Conservation (phyloP, 2,888 invertebrate genomes). For the Syrphus vitripennis region DNA sequence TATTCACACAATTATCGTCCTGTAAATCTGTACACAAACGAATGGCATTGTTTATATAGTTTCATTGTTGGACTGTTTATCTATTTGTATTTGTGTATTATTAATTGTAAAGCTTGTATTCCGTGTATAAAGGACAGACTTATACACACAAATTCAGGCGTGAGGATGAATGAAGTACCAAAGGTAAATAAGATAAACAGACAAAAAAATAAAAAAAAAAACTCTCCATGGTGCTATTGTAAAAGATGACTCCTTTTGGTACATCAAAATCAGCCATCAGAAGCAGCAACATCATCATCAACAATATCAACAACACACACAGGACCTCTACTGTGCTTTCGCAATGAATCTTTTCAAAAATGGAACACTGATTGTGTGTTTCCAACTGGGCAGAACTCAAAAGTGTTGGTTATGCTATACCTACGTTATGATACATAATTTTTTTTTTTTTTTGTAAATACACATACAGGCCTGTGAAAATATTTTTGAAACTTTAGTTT, state of each 20-base stretch:
- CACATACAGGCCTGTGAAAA: not conserved
- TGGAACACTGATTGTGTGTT: slow-evolving; percentile 46
- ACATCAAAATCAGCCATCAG: slow-evolving; percentile 50
- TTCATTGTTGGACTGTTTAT: slow-evolving; percentile 49
- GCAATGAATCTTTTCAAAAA: slow-evolving; percentile 23
- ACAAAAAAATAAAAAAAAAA: not conserved
- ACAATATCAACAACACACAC: slow-evolving; percentile 62
- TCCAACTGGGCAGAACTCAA: slow-evolving; percentile 23
- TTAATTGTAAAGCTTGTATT: not conserved
- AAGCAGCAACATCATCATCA: slow-evolving; percentile 45
- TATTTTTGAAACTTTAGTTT: too few species aligned
- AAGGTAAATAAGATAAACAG: slow-evolving; percentile 51
- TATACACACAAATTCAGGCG: slow-evolving; percentile 11
- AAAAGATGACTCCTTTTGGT: slow-evolving; percentile 37
- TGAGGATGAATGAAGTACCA: slow-evolving; percentile 38
- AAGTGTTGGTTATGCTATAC: not conserved
- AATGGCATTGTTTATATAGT: slow-evolving; percentile 14
- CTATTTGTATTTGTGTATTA: slow-evolving; percentile 32
- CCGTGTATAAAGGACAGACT: not conserved
- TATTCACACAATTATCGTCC: not conserved
- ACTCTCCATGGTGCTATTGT: slow-evolving; percentile 44
- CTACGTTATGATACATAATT: not conserved
- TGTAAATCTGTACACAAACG: not conserved
- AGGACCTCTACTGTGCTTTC: slow-evolving; percentile 20
- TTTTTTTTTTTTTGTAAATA: too few species aligned